Conservation (phyloP, 53 echinoderm and acorn worm genomes). For the Henricia sp. region DNA sequence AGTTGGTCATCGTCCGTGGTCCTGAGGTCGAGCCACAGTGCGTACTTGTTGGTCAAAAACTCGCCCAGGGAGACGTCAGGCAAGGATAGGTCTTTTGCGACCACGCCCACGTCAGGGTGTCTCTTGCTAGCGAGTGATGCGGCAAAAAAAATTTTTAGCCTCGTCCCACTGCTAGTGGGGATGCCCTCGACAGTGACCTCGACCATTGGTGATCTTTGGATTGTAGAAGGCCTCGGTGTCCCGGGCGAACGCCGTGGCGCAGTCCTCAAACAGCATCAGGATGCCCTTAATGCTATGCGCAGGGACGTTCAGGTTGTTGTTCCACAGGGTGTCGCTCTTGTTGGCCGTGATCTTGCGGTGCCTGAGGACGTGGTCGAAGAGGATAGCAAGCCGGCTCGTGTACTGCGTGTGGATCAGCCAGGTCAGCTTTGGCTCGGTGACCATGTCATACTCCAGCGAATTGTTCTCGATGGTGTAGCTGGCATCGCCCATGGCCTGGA, state of each 20-base stretch:
- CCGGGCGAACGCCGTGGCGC: neutral
- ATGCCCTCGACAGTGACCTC: too few relatives aligned
- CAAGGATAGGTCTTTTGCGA: too few relatives aligned
- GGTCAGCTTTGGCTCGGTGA: conserved; percentile 8
- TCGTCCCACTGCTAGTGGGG: conserved; percentile 13
- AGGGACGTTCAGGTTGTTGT: neutral
- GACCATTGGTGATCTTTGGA: neutral
- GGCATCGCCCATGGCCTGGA: neutral
- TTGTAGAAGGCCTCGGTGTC: neutral
- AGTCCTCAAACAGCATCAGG: neutral
- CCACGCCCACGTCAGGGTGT: neutral
- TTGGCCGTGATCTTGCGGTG: neutral
- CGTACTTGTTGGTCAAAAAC: too few relatives aligned
- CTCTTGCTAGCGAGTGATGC: neutral
- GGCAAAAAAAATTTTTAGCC: neutral
- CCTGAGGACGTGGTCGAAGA: neutral
- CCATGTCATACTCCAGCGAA: neutral
- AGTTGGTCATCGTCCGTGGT: too few relatives aligned
- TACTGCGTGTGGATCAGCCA: conserved; percentile 22
- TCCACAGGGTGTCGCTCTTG: too few relatives aligned
- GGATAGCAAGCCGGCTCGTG: conserved; percentile 6
- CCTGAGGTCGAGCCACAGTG: neutral
- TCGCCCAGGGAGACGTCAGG: too few relatives aligned
- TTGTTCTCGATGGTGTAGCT: neutral
- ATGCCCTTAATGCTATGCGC: neutral